Conservation (phyloP, 1,140 invertebrate genomes). For the Teleogryllus occipitalis region DNA sequence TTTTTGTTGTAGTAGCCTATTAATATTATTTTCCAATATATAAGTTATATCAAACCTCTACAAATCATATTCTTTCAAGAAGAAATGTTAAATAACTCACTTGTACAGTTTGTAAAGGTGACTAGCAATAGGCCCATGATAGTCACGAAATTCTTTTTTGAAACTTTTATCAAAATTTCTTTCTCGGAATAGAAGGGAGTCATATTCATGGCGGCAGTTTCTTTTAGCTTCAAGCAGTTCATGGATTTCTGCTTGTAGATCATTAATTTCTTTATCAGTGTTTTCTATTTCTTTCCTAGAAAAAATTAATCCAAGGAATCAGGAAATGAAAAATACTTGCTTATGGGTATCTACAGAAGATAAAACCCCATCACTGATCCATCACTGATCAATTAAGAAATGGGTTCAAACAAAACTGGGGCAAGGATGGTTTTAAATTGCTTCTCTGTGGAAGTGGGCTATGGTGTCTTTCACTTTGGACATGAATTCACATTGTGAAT, state of each 20-base stretch:
- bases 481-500: no score
- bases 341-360: background rate
- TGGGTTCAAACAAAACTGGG: no score
- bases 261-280: slow-evolving; percentile 14
- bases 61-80: no score
- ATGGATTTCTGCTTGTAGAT: slow-evolving; percentile 23
- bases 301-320: background rate
- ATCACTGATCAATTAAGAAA: no score
- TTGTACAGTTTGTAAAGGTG: slow-evolving; percentile 24
- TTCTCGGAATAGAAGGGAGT: slow-evolving; percentile 30
- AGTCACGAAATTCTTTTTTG: slow-evolving; percentile 33
- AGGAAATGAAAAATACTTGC: background rate
- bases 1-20: no score
- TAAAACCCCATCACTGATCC: no score
- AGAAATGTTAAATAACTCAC: background rate
- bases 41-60: no score
- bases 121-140: slow-evolving; percentile 31
- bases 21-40: no score
- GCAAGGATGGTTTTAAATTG: no score
- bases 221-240: slow-evolving; percentile 24
- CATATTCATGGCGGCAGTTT: slow-evolving; percentile 27
- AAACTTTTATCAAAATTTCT: slow-evolving; percentile 39
- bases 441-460: no score
- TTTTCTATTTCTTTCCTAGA: slow-evolving; percentile 25
- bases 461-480: no score